Evolutionary conservation across 2,888 invertebrate genomes (phyloP).

Genomic region (Meteorus cinctellus): DNA sequence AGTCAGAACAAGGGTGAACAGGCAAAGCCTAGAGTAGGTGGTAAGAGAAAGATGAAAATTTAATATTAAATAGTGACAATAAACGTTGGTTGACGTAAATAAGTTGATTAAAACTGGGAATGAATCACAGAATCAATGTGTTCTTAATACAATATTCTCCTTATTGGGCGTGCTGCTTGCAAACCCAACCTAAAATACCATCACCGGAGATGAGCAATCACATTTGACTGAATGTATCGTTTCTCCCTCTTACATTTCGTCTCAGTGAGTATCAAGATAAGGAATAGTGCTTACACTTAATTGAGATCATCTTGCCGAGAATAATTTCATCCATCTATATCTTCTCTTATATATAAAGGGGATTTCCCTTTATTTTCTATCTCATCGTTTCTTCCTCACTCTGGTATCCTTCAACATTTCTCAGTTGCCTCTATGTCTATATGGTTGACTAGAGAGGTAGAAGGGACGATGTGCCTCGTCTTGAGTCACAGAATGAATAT

Average conservation of each 20-base stretch:
- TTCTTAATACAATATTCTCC: conserved; percentile 4
- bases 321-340: conserved; percentile 58
- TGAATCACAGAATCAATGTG: not conserved
- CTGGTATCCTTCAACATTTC: not conserved
- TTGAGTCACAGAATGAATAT: not conserved
- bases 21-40: no score
- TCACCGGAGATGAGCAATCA: conserved; percentile 13
- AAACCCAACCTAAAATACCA: conserved; percentile 11
- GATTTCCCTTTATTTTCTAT: conserved; percentile 20
- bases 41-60: not conserved
- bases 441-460: not conserved
- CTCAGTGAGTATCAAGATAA: conserved; percentile 7
- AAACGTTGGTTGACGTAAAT: not conserved
- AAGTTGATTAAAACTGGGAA: conserved; percentile 23
- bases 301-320: conserved; percentile 60
- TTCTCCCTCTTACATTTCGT: conserved; percentile 1
- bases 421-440: not conserved
- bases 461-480: conserved; percentile 4
- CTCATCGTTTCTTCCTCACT: conserved; percentile 2
- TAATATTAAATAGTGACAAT: not conserved
- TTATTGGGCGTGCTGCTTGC: not conserved
- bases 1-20: not conserved
- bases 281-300: conserved; percentile 51
- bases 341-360: conserved; percentile 32
- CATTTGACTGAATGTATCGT: conserved; percentile 15